Base-by-base conservation (phyloP, 1,140 invertebrate species). In the Dryas iulia region DNA sequence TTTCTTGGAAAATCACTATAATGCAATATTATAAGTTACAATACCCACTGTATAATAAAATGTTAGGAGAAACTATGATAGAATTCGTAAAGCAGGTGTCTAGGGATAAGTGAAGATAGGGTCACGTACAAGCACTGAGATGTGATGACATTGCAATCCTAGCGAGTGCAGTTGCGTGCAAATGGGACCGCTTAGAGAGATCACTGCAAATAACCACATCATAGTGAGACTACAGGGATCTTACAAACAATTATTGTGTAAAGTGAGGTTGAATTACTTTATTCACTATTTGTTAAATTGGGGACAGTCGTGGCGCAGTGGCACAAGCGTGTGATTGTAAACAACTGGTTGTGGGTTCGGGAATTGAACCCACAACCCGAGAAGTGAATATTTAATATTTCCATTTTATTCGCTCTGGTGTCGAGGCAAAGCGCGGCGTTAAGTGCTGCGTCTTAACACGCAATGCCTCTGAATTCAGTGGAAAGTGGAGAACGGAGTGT, bases 111-210 rank as follows among this genome's bases (percentile, higher is more conserved):
- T 61, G 72, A 61, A 86, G 83, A 90, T 89, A 77, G 84, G 82
- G 83, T 90, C 88, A 90, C 88, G 88, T 90, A 78, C 72, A 72
- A 59, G 73, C 69, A 66, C 82, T 86, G 81, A 86, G 78, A 88
- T 89, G 88, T 81, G 85, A 89, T 83, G 88, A 90, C 87, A 87
- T 64, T 84, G 83, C 85, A 86, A 87, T 86, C 78, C 71, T 75
- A 75, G 75, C 79, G 72, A 66, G 67, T 78, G 74, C 77, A 83
- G 69, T 75, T 81, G 78, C 82, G 77, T 82, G 69, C 73, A 73
- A 87, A 84, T 80, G 72, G 71, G 69, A 73, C 79, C 72, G 72
- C 66, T 68, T 74, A 74, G 66, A 64, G 69, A 71, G 69, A 72
- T 76, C 71, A 69, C 58, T 69, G 66, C 61, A 69, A 69, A 69